Percentiles rank a stretch among this genome's conserved stretches.
Conservation (phyloP, 2,797 vertebrate genomes). For the Pseudotriccus pelzelni region DNA sequence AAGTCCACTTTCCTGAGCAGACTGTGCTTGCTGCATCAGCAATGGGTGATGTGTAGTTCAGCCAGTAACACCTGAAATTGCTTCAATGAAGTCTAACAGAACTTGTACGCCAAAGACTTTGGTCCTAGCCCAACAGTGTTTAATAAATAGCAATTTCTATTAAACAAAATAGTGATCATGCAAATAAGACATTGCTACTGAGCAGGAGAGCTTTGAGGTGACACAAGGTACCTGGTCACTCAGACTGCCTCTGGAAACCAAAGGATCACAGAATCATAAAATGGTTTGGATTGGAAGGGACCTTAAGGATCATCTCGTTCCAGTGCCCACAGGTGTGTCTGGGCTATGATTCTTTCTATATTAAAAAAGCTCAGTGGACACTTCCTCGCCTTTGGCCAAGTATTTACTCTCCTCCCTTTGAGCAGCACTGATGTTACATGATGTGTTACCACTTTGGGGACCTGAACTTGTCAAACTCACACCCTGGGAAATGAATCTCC, state of each 20-base stretch:
- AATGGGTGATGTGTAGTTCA: background rate
- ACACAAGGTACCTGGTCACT: background rate
- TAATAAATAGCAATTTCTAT: background rate
- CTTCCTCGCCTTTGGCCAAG: background rate
- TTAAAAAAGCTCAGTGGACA: background rate
- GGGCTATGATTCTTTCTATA: background rate
- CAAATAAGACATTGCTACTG: background rate
- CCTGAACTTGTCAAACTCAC: background rate
- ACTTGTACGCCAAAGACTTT: background rate
- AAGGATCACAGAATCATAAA: background rate
- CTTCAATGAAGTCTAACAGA: background rate
- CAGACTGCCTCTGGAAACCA: background rate
- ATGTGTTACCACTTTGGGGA: background rate
- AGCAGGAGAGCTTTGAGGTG: background rate
- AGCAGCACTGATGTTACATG: background rate
- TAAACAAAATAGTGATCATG: fast-evolving
- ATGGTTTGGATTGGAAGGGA: background rate
- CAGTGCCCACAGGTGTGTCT: background rate
- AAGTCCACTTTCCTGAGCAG: background rate
- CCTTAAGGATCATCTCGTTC: background rate
- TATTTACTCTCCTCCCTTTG: background rate
- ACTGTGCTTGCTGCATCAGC: background rate
- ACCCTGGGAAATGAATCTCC: background rate
- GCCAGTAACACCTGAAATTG: background rate
- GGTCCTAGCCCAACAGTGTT: background rate